phyloP scores from a whole-genome alignment of 2,113 vertebrate genomes.

The Monarcha castaneiventris region DNA sequence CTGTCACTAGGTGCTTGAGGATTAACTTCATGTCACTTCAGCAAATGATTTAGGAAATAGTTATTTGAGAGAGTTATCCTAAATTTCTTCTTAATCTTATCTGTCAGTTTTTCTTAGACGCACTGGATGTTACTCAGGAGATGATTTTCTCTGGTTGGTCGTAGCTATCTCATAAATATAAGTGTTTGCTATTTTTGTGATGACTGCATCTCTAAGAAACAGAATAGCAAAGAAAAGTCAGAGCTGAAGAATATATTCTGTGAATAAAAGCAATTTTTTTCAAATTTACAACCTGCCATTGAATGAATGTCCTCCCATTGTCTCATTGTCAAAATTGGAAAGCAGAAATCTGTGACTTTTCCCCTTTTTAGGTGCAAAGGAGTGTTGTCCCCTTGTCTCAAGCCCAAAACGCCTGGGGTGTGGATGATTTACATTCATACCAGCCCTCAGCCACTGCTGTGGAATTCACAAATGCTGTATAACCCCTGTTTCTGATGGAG shows the following conservation, averaged over 20 bases:
- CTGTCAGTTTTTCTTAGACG: background rate
- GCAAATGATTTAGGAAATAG: background rate
- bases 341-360: background rate
- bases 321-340: background rate
- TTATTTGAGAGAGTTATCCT: background rate
- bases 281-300: background rate
- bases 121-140: background rate
- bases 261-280: background rate
- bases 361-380: background rate
- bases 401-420: background rate
- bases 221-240: background rate
- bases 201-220: background rate
- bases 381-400: background rate
- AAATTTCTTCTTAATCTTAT: background rate
- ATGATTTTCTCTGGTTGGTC: background rate
- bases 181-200: background rate
- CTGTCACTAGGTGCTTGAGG: background rate
- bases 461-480: background rate
- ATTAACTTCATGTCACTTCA: no score
- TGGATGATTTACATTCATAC: background rate
- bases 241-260: background rate
- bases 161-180: background rate
- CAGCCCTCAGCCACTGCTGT: background rate
- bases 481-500: background rate
- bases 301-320: background rate